Conservation (phyloP, 2,888 invertebrate species). For the Rugalucina vietnamica region DNA sequence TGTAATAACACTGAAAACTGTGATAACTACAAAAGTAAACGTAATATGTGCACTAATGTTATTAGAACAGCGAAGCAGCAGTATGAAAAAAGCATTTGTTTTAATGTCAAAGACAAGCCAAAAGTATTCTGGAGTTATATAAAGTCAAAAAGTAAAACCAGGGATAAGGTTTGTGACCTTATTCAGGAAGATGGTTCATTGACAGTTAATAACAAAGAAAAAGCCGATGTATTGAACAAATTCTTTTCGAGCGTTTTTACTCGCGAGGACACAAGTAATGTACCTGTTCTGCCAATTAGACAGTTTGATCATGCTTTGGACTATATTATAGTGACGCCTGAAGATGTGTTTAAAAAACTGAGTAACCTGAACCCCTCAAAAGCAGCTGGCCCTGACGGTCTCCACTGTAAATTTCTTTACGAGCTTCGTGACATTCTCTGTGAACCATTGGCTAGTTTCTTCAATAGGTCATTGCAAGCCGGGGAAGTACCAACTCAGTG, state of each 20-base stretch:
- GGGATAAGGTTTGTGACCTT: background rate
- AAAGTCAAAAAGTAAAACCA: background rate
- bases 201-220: constrained; percentile 24
- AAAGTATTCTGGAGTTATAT: background rate
- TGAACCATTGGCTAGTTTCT: background rate
- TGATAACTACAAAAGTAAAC: background rate
- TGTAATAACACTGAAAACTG: background rate
- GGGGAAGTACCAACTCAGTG: background rate
- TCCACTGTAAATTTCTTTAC: background rate
- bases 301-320: background rate
- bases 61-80: background rate
- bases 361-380: constrained; percentile 6
- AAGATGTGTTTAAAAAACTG: background rate
- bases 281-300: background rate
- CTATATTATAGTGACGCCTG: background rate
- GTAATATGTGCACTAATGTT: background rate
- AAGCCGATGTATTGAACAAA: background rate
- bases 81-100: background rate
- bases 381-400: background rate
- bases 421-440: background rate
- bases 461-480: background rate
- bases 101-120: background rate
- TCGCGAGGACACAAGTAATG: background rate
- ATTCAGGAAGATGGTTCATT: constrained; percentile 13
- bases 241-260: constrained; percentile 1